A percentile compares a stretch with the other conserved stretches of the same genome.
Conservation (phyloP, 2,113 vertebrate species). For the Electrona antarctica region DNA sequence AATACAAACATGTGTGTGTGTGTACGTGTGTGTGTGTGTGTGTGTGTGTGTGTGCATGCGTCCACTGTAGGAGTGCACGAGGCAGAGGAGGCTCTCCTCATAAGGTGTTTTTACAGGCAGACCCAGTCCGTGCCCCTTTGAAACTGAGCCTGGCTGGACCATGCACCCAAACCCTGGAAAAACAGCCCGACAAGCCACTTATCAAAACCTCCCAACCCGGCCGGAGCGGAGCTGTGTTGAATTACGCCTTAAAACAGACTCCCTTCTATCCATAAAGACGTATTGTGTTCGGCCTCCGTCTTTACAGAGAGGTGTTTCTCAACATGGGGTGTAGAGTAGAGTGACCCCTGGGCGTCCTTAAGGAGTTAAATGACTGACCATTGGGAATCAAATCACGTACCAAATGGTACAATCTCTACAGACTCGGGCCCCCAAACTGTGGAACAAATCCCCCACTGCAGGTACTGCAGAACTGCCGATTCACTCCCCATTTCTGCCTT, state of each 20-base stretch:
- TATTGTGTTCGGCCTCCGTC: background rate
- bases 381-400: too few relatives aligned
- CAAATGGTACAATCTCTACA: too few relatives aligned
- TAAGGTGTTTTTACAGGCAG: background rate
- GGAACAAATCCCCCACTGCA: too few relatives aligned
- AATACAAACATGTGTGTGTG: background rate
- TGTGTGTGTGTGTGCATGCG: too few relatives aligned
- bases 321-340: too few relatives aligned
- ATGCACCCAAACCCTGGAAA: conserved; percentile 18
- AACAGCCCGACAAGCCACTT: conserved; percentile 27
- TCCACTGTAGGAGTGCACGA: too few relatives aligned
- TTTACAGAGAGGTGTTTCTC: background rate
- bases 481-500: too few relatives aligned
- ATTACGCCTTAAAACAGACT: background rate
- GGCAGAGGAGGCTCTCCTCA: too few relatives aligned
- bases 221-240: background rate
- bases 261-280: background rate
- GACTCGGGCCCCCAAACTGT: too few relatives aligned
- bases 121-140: conserved; percentile 4
- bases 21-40: background rate
- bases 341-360: too few relatives aligned
- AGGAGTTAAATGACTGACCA: too few relatives aligned
- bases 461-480: too few relatives aligned
- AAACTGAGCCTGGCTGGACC: conserved; percentile 40
- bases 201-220: conserved; percentile 19